Base-by-base conservation (phyloP, 2,113 vertebrate genomes). In the Chaenocephalus aceratus region DNA sequence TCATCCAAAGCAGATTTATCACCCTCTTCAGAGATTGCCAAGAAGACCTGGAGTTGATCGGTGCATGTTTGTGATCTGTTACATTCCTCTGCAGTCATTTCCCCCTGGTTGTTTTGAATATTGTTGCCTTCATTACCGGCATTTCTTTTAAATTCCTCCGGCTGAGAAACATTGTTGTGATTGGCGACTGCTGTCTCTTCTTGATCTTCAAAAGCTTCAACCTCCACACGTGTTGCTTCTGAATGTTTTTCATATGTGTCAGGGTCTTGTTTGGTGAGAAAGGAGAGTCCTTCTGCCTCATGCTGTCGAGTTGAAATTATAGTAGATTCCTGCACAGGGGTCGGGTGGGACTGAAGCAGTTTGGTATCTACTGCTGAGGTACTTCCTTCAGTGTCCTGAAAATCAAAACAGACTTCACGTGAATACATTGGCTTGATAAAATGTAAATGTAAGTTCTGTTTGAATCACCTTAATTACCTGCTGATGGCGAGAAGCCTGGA, bases 401-500 rank as follows among this genome's bases (percentile, higher is more conserved):
- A 52, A 34, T 68, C 48, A 72, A 2, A 34, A 14, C n/a, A 36
- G 8, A 46, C 21, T 10, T 41, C 36, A 41, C 15, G 30, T 71
- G 4, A 52, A 68, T 4, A 11, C 30, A 65, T 46, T 75, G 23
- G 14, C 52, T 48, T 30, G 53, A 63, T 45, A 23, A 41, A 13
- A 52, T 63, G 1, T 34, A 21, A 52, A 78, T 36, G 10, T 57
- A 10, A 3, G 13, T 44, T 70, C 1, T 13, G 3, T 77, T 63
- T 78, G 2, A 76, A n/a, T 64, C 1, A 57, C 0, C 3, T 34
- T 6, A 70, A 6, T 63, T 67, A 91, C 91, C 89, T 88, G 78
- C 26, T 57, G 71, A 73, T 66, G 15, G 18, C 70, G 36, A 75
- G 21, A 1, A 49, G 54, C 26, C 30, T 72, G 69, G 59, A 44